Percentiles rank a stretch among this genome's conserved stretches.
These are phyloP conservation scores for Lomographa bimaculata DNA, from an alignment of 2,888 invertebrate genomes.

Conservation along the genomic window DNA sequence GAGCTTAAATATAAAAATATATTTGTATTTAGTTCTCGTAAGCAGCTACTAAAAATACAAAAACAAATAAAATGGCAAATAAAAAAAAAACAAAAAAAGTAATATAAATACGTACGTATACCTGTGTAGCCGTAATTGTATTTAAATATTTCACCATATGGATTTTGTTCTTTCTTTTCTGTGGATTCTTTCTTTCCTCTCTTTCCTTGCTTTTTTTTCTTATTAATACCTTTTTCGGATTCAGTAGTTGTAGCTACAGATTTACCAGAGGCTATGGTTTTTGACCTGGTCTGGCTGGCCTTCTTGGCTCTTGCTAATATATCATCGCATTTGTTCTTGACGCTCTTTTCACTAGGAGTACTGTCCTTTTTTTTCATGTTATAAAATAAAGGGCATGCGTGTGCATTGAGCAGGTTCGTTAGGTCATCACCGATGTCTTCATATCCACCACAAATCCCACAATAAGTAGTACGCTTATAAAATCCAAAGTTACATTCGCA, in stretches of 20 bases:
- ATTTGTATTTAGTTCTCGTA: no score
- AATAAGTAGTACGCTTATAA: constrained; percentile 66
- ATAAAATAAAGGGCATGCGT: constrained; percentile 71
- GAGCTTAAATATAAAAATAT: constrained; percentile 56
- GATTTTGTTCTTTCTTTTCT: constrained; percentile 48
- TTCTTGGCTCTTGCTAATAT: no score
- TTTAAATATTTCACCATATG: constrained; percentile 58
- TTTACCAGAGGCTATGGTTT: constrained; percentile 27
- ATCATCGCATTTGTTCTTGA: no score
- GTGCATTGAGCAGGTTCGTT: constrained; percentile 38
- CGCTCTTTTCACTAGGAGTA: no score
- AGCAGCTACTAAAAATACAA: no score
- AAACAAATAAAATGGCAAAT: constrained; percentile 8
- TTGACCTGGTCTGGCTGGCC: no score
- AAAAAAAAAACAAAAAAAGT: constrained; percentile 30
- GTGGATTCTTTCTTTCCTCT: constrained; percentile 59
- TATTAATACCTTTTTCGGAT: constrained; percentile 56
- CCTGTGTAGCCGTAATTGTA: constrained; percentile 77
- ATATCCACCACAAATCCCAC: constrained; percentile 67
- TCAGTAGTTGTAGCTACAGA: constrained; percentile 38
- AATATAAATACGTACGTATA: constrained; percentile 70
- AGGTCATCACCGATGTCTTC: constrained; percentile 62
- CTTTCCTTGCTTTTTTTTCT: constrained; percentile 1
- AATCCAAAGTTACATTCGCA: constrained; percentile 71
- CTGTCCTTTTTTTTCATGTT: no score